phyloP scores from a whole-genome alignment of 2,113 vertebrate species.

The Triplophysa rosa region DNA sequence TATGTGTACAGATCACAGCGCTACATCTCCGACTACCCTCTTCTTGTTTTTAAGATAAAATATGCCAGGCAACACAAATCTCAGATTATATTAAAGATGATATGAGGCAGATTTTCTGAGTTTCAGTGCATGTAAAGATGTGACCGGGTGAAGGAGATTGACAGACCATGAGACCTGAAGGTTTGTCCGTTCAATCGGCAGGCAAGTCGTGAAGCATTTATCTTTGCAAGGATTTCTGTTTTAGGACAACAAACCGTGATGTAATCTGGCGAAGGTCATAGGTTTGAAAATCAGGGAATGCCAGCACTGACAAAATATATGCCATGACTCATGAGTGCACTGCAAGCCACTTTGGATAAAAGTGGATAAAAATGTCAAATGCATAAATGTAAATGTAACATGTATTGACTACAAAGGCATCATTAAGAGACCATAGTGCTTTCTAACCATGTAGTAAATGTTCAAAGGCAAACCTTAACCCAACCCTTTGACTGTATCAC shows the following conservation, averaged over 20 bases:
- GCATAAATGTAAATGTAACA: too few relatives aligned
- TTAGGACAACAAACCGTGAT: background rate
- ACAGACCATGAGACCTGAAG: background rate
- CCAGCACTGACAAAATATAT: too few relatives aligned
- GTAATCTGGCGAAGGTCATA: background rate
- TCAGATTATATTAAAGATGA: slow-evolving; percentile 24
- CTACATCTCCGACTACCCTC: background rate
- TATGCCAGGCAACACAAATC: background rate
- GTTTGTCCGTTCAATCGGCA: background rate
- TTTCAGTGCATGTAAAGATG: background rate
- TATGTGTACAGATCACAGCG: too few relatives aligned
- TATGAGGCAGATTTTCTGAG: background rate
- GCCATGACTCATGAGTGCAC: too few relatives aligned
- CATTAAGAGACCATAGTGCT: too few relatives aligned
- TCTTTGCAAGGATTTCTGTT: background rate
- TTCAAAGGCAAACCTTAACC: too few relatives aligned
- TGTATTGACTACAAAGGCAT: too few relatives aligned
- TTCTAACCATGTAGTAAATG: too few relatives aligned
- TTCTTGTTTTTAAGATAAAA: background rate
- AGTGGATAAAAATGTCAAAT: too few relatives aligned
- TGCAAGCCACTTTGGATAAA: too few relatives aligned
- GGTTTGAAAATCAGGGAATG: too few relatives aligned
- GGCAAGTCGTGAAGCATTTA: background rate
- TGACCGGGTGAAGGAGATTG: background rate
- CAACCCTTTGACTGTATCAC: too few relatives aligned